These are phyloP conservation scores for Pachyramphus minor DNA, from an alignment of 2,113 vertebrate species.

Conservation along the genomic window DNA sequence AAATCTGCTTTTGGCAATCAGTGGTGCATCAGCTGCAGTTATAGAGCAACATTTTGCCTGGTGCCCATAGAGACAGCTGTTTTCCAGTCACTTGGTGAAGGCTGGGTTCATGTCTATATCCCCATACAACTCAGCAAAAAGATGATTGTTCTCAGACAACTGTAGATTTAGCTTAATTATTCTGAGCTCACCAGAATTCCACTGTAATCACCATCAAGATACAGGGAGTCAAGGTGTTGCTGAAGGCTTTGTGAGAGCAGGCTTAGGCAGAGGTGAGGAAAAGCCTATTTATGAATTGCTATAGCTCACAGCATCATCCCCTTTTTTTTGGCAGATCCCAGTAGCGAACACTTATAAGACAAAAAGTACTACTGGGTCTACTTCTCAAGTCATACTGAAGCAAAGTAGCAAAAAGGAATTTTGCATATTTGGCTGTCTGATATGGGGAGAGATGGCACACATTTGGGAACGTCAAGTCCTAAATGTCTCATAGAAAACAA, in stretches of 20 bases:
- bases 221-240: background rate
- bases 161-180: background rate
- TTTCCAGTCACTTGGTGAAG: background rate
- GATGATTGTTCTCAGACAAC: background rate
- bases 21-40: background rate
- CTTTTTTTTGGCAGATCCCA: background rate
- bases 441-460: background rate
- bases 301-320: background rate
- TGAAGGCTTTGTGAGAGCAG: background rate
- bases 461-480: background rate
- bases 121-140: background rate
- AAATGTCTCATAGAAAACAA: background rate
- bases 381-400: background rate
- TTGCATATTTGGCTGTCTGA: background rate
- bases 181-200: background rate
- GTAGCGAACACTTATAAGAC: background rate
- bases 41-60: background rate
- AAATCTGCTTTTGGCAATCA: background rate
- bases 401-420: background rate
- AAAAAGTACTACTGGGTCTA: background rate
- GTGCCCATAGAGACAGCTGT: rapidly evolving
- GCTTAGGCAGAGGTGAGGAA: background rate
- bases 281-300: background rate
- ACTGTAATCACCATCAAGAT: background rate
- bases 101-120: background rate